Conservation (phyloP, 2,888 invertebrate species). For the Podabrus alpinus region DNA sequence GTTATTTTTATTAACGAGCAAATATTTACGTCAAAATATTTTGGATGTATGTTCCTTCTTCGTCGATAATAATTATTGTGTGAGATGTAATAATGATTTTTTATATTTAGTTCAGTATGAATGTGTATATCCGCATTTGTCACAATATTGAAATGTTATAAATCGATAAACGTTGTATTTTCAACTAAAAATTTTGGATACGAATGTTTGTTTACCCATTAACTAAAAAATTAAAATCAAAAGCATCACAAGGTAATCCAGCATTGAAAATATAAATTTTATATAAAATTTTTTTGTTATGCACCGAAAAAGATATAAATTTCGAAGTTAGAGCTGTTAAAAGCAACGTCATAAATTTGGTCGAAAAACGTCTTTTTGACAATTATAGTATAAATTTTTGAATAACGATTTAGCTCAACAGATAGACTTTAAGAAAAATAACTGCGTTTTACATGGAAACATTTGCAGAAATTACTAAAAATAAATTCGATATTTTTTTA, state of each 20-base stretch:
- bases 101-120: no score
- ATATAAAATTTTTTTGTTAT: neutral
- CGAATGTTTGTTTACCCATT: neutral
- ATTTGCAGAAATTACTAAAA: neutral
- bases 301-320: neutral
- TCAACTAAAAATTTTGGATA: neutral
- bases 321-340: neutral
- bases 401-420: neutral
- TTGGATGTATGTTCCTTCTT: neutral
- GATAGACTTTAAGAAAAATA: neutral
- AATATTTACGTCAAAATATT: neutral
- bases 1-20: neutral
- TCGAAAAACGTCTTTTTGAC: neutral
- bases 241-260: neutral
- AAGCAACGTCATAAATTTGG: neutral
- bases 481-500: neutral
- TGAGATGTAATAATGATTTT: no score
- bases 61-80: neutral
- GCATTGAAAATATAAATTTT: neutral
- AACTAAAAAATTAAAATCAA: neutral
- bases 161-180: neutral
- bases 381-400: neutral
- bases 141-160: neutral
- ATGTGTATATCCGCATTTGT: no score
- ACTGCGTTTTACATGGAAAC: neutral